phyloP scores from a whole-genome alignment of 2,888 invertebrate species.

The Eupithecia dodoneata region DNA sequence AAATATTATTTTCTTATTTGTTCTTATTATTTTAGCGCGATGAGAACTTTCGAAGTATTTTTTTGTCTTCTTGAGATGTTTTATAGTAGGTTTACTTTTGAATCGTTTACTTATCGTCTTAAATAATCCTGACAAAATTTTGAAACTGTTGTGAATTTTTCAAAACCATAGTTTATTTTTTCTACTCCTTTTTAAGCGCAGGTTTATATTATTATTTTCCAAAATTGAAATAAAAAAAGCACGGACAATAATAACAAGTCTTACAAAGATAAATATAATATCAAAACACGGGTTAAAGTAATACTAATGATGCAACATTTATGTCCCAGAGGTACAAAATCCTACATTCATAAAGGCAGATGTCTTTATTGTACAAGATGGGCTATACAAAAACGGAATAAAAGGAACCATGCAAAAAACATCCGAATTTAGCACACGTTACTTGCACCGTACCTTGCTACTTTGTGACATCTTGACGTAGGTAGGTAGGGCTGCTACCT shows the following conservation, averaged over 20 bases:
- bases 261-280: constrained; percentile 7
- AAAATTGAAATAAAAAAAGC: not conserved
- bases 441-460: constrained; percentile 78
- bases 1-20: constrained; percentile 32
- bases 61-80: constrained; percentile 22
- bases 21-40: constrained; percentile 26
- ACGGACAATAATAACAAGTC: not conserved
- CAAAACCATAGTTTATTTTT: not conserved
- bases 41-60: constrained; percentile 17
- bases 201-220: too few relatives aligned
- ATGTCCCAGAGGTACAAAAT: constrained; percentile 34
- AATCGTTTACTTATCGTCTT: not conserved
- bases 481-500: constrained; percentile 75
- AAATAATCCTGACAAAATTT: not conserved
- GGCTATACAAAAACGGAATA: constrained; percentile 58
- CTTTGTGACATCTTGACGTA: constrained; percentile 80
- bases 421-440: constrained; percentile 75
- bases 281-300: constrained; percentile 38
- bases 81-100: too few relatives aligned
- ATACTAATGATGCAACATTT: constrained; percentile 41
- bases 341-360: constrained; percentile 56
- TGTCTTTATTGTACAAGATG: constrained; percentile 62
- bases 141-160: not conserved
- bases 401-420: constrained; percentile 70
- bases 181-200: not conserved